Percentiles rank a stretch among this genome's conserved stretches.
Evolutionary conservation across 2,888 invertebrate species (phyloP).

Genomic region (Drosophila paramelanica): DNA sequence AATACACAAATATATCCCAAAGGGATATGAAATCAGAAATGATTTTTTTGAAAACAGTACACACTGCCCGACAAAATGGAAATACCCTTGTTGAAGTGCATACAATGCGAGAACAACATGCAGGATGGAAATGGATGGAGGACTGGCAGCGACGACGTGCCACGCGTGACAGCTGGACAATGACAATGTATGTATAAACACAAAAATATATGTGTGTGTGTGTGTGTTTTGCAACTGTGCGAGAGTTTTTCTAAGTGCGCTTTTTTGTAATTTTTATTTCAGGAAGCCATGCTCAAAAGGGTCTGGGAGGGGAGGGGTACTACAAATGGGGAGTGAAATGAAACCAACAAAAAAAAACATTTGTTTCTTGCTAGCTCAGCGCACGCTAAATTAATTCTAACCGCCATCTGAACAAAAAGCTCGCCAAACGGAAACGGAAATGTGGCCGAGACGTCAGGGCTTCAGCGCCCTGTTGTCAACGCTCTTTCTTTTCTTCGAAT

Average conservation of each 20-base stretch:
- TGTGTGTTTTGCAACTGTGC: conserved; percentile 26
- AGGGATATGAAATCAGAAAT: neutral
- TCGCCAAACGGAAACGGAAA: conserved; percentile 75
- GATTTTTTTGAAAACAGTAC: neutral
- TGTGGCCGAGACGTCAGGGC: conserved; percentile 71
- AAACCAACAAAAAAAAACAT: conserved; percentile 63
- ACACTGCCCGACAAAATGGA: neutral
- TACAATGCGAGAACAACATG: conserved; percentile 23
- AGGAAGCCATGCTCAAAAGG: conserved; percentile 50
- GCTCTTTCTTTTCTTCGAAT: conserved; percentile 43
- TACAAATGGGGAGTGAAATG: neutral
- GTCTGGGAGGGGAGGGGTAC: neutral
- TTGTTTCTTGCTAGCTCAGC: conserved; percentile 78
- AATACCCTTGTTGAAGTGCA: conserved; percentile 9
- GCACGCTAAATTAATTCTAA: conserved; percentile 77
- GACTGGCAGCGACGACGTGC: conserved; percentile 52
- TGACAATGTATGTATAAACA: conserved; percentile 55
- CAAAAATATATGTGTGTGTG: conserved; percentile 4
- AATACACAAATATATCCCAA: no score
- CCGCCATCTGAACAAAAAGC: conserved; percentile 71
- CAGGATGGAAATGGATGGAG: conserved; percentile 46
- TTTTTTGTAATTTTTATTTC: conserved; percentile 63
- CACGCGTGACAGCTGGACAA: conserved; percentile 79
- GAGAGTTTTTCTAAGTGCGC: conserved; percentile 50
- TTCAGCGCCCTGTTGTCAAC: conserved; percentile 63